Conservation (phyloP, 2,113 vertebrate species). For the Maccullochella peelii region DNA sequence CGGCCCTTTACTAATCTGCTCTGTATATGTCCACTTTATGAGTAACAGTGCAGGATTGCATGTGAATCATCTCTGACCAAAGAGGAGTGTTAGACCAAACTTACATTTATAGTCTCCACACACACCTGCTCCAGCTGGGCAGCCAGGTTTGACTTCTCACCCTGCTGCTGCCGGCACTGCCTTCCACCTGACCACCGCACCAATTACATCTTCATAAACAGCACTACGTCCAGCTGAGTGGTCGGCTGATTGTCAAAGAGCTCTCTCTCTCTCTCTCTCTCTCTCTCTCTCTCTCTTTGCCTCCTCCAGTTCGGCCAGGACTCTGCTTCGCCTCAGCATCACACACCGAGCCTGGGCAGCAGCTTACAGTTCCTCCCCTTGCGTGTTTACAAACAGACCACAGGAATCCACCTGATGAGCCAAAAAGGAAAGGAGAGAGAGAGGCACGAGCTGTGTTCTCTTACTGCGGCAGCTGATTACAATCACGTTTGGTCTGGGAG, state of each 20-base stretch:
- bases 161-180: conserved; percentile 38
- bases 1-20: neutral
- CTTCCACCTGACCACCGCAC: conserved; percentile 47
- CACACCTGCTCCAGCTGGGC: conserved; percentile 65
- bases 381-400: conserved; percentile 72
- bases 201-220: conserved; percentile 71
- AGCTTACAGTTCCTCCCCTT: conserved; percentile 45
- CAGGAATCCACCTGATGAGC: conserved; percentile 75
- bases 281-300: conserved; percentile 3
- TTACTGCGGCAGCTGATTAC: conserved; percentile 44
- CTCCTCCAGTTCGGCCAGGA: conserved; percentile 28
- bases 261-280: conserved; percentile 14
- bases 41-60: neutral
- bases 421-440: conserved; percentile 39
- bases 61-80: conserved; percentile 11
- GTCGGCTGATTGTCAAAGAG: conserved; percentile 50
- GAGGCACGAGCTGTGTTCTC: conserved; percentile 11
- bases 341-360: conserved; percentile 39
- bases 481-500: conserved; percentile 2
- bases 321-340: conserved; percentile 35
- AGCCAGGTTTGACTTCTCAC: conserved; percentile 42
- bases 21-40: neutral
- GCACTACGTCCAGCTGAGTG: conserved; percentile 55
- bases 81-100: conserved; percentile 21
- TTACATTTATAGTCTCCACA: conserved; percentile 45